Evolutionary conservation across 2,797 vertebrate species (phyloP), one percentile per base, ranked within the genome.

Genomic region (Pseudopleuronectes americanus): DNA sequence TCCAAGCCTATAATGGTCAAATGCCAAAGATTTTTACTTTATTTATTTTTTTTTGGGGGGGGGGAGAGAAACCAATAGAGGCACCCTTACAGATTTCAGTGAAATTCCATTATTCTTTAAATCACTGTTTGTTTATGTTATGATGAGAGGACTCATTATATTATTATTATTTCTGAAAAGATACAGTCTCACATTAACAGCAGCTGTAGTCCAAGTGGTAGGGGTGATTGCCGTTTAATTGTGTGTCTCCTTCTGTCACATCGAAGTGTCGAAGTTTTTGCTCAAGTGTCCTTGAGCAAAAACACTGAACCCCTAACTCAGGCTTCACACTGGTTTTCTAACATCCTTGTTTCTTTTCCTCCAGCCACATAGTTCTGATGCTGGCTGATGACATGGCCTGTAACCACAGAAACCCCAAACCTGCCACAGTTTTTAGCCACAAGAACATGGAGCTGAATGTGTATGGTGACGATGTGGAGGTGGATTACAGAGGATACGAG

Each of bases 381-480:
- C 91, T 99, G 74, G 97, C 98, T 8, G 98, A 99, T 69, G 98
- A 99, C 84, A 99, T 99, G 98, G 98, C 98, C 0, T 99, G 98
- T 88, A 99, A 97, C 90, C 94, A 97, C 74, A 94, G 98, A 88
- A 99, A 99, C 87, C 98, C 98, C 64, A 98, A 96, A 83, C 98
- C 98, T 26, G 98, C 98, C 55, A 99, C 98, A 3, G 97, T 99
- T 43, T 99, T 97, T 62, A 99, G 97, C 74, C 97, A 99, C 89
- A 99, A 98, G 93, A 99, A 99, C 91, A 99, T 99, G 97, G 97
- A 99, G 74, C 92, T 99, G 2, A 99, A 99, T 31, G 98, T 99
- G 51, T 99, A 99, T 14, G 98, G 98, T 13, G 97, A 99, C 52
- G 97, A 99, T 14, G 98, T 99, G 62, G 98, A 99, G 92, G 98